A percentile compares a stretch with the other conserved stretches of the same genome.
phyloP scores from a whole-genome alignment of 2,888 invertebrate species.

The Barypeithes pellucidus region DNA sequence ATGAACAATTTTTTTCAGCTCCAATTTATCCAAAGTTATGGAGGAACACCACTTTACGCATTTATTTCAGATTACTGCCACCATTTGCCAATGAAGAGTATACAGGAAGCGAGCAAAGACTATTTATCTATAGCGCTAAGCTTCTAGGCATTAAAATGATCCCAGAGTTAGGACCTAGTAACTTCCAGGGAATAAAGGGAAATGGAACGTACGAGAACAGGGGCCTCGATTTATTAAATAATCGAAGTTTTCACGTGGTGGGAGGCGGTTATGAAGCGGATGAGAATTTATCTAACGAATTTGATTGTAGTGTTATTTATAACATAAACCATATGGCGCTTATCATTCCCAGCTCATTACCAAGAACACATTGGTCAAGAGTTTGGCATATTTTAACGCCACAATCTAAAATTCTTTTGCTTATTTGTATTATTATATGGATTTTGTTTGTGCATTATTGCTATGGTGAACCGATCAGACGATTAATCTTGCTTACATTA shows the following conservation, averaged over 20 bases:
- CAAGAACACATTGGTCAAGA: neutral
- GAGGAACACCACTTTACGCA: slow-evolving; percentile 23
- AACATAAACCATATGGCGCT: neutral
- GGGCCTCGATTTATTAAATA: slow-evolving; percentile 1
- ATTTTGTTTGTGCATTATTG: slow-evolving; percentile 1
- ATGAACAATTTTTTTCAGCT: slow-evolving; percentile 4
- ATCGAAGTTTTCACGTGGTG: neutral
- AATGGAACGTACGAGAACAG: slow-evolving; percentile 9
- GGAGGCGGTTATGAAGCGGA: slow-evolving; percentile 16
- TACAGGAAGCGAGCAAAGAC: slow-evolving; percentile 1
- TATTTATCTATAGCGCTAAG: neutral
- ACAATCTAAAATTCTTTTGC: neutral
- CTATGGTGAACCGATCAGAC: neutral
- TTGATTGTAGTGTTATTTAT: slow-evolving; percentile 19
- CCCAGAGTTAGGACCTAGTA: neutral
- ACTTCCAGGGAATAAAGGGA: slow-evolving; percentile 13
- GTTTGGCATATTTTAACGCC: slow-evolving; percentile 2
- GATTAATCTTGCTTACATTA: slow-evolving; percentile 3
- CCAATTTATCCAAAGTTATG: slow-evolving; percentile 19
- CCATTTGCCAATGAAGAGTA: slow-evolving; percentile 13
- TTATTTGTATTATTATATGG: slow-evolving; percentile 1
- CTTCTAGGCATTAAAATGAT: neutral
- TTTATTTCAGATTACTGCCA: slow-evolving; percentile 20
- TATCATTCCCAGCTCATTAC: slow-evolving; percentile 5
- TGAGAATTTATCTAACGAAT: neutral